A percentile compares a stretch with the other conserved stretches of the same genome.
phyloP scores from a whole-genome alignment of 2,797 vertebrate genomes.

The Iguana delicatissima region DNA sequence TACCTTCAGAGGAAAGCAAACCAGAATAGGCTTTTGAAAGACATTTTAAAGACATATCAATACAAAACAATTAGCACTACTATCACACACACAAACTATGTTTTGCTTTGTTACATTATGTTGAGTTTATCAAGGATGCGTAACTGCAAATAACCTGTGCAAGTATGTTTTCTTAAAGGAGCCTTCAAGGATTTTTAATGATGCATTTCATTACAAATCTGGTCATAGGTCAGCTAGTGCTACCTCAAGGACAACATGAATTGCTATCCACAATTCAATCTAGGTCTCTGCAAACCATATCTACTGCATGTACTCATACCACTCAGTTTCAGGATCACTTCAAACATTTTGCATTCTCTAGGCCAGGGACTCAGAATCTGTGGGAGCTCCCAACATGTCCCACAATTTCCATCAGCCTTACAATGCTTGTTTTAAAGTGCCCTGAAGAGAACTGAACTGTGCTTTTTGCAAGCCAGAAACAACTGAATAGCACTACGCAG shows the following conservation, averaged over 20 bases:
- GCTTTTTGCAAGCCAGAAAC: not conserved
- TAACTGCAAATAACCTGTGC: not conserved
- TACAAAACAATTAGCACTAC: not conserved
- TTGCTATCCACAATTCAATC: not conserved
- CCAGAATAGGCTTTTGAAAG: not conserved
- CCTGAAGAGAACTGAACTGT: not conserved
- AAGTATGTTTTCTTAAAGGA: not conserved
- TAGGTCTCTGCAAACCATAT: not conserved
- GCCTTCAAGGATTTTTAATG: not conserved
- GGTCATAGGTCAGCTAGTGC: not conserved
- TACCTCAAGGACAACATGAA: not conserved
- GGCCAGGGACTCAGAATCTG: not conserved
- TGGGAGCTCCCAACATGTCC: too few species aligned
- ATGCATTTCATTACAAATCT: not conserved
- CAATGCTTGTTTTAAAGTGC: not conserved
- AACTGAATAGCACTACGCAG: not conserved
- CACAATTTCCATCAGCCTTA: not conserved
- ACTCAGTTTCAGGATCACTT: not conserved
- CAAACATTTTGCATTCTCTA: not conserved
- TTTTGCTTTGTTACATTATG: constrained; percentile 3
- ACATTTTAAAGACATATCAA: not conserved
- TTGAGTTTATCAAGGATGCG: not conserved
- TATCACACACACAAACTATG: not conserved
- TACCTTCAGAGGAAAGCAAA: constrained; percentile 82
- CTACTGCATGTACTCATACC: not conserved